Base-by-base conservation (phyloP, 2,888 invertebrate species). In the Metallyticus violacea region DNA sequence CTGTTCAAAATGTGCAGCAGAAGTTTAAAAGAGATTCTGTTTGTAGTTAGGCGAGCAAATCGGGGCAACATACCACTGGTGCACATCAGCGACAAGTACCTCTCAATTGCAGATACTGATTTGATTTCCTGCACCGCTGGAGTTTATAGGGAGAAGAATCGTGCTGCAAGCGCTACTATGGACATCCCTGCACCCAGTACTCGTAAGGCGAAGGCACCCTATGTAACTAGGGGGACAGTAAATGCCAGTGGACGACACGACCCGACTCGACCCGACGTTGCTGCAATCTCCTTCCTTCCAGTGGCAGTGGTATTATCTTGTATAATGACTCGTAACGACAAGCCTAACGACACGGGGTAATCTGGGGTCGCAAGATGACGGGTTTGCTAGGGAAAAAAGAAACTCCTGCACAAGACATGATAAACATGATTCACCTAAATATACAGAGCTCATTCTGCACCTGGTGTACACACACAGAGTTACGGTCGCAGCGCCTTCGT, bases 311-410 rank as follows among this genome's bases (percentile, higher is more conserved):
- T 82, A 87, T 87, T 87, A 87, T 85, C 84, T 40, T 79, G 86
- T 86, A 86, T 87, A 87, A 87, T 87, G 87, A 87, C 87, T 86
- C 87, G 87, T 79, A 87, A 86, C 87, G 82, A 86, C 85, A 30
- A 79, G 77, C 77, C 77, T 87, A 80, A 85, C 81, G 87, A 84
- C 79, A 80, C 87, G 81, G 26, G 80, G 85, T 85, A 84, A 85
- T 85, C 86, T 85, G 30, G 82, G 87, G 85, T 62, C 78, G 40
- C 78, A 84, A 79, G 83, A 86, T 86, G 86, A 86, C 86, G 83
- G 83, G 86, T 84, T 83, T 62, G 40, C 40, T 2, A 62, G 40
- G 15, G 22, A 62, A 62, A 62, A 62, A 62, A 62, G 15, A 62
- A 62, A 62, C 9, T 62, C 40, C 40, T 62, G 40, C 40, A 22